Conservation (phyloP, 2,113 vertebrate genomes). For the Mirounga angustirostris region DNA sequence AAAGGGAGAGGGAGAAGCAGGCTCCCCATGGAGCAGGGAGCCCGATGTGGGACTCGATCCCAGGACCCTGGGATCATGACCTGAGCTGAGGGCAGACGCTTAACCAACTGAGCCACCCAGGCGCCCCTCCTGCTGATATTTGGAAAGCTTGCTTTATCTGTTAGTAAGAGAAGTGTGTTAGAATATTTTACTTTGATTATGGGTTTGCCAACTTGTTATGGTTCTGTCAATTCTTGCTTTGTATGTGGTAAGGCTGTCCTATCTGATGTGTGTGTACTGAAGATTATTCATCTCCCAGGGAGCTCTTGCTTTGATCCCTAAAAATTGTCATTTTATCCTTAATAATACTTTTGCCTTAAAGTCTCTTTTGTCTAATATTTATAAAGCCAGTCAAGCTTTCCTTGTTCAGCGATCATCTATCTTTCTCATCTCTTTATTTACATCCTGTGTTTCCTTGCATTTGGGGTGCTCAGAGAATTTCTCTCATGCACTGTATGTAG, state of each 20-base stretch:
- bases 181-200: not conserved
- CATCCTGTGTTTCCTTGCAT: not conserved
- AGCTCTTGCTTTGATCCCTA: not conserved
- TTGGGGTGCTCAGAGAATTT: not conserved
- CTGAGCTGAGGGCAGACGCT: too few relatives aligned
- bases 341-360: not conserved
- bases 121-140: not conserved
- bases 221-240: not conserved
- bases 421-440: not conserved
- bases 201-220: not conserved
- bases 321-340: not conserved
- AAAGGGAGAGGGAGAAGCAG: too few relatives aligned
- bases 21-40: too few relatives aligned
- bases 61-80: too few relatives aligned
- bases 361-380: not conserved
- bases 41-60: too few relatives aligned
- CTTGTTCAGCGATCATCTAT: fast-evolving
- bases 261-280: not conserved
- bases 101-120: too few relatives aligned
- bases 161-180: not conserved
- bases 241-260: not conserved
- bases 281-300: not conserved
- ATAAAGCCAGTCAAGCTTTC: not conserved
- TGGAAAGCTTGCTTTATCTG: not conserved
- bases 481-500: fast-evolving